Conservation (phyloP, 2,113 vertebrate species). For the Bucco capensis region DNA sequence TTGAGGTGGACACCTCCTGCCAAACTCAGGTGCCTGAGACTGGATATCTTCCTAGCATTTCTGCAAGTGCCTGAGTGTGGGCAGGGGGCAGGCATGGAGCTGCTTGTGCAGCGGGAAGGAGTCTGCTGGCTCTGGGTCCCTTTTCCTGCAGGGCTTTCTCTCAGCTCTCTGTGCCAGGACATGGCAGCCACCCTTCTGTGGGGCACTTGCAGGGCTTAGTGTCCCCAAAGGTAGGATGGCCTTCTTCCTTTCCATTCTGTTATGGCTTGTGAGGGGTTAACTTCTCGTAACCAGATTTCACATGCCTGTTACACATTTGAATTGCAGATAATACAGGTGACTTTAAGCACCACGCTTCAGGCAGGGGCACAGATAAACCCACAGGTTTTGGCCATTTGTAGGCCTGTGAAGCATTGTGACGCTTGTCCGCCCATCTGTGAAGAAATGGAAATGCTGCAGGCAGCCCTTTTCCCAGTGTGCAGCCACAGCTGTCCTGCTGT, state of each 20-base stretch:
- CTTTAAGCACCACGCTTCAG: not conserved
- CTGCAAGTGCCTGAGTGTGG: accelerated
- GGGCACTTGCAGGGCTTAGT: not conserved
- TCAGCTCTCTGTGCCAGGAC: not conserved
- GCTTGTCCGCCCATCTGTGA: not conserved
- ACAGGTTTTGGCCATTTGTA: not conserved
- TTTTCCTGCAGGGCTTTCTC: not conserved
- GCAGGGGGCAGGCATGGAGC: not conserved
- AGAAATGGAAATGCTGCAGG: not conserved
- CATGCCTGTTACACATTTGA: not conserved
- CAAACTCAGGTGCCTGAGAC: not conserved
- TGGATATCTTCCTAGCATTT: not conserved
- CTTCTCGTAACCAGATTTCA: not conserved
- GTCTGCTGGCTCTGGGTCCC: not conserved
- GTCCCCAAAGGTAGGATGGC: not conserved
- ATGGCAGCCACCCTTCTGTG: not conserved
- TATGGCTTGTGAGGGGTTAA: not conserved
- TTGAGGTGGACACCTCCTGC: not conserved
- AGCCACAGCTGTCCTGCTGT: not conserved
- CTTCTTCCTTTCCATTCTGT: not conserved
- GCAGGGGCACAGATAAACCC: not conserved
- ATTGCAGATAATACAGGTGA: not conserved
- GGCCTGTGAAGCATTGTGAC: not conserved
- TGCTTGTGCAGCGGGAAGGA: not conserved
- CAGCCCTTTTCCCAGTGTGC: not conserved